Percentiles rank a stretch among this genome's conserved stretches.
phyloP scores from a whole-genome alignment of 2,797 vertebrate genomes.

The Sebastes cheni region DNA sequence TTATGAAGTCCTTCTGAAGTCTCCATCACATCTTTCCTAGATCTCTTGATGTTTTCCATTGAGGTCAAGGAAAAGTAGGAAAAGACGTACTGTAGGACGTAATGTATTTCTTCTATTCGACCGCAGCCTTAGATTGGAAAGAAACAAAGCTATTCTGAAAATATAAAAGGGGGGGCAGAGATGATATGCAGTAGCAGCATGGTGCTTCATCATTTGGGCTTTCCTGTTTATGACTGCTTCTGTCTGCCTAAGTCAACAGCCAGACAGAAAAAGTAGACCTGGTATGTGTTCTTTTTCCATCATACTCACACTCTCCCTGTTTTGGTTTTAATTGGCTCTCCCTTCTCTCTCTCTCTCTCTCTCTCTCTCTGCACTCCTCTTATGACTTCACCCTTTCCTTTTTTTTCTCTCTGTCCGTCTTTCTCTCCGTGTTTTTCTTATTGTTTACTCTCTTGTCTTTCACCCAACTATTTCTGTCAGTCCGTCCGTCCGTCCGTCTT shows the following conservation, averaged over 20 bases:
- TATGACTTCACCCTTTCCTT: not conserved
- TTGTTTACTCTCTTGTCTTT: slow-evolving; percentile 23
- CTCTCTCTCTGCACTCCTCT: slow-evolving; percentile 14
- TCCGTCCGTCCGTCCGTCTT: slow-evolving; percentile 37
- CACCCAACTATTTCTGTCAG: slow-evolving; percentile 30
- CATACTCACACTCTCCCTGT: slow-evolving; percentile 52
- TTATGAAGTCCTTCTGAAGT: not conserved
- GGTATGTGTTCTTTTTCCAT: slow-evolving; percentile 60
- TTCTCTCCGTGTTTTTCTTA: slow-evolving; percentile 7
- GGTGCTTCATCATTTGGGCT: slow-evolving; percentile 60
- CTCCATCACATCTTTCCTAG: not conserved
- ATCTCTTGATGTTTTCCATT: not conserved
- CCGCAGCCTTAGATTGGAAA: not conserved
- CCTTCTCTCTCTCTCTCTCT: slow-evolving; percentile 1
- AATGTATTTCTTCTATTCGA: rapidly evolving
- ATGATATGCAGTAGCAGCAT: slow-evolving; percentile 19
- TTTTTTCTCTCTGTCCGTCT: slow-evolving; percentile 17
- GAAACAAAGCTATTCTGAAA: not conserved
- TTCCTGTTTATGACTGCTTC: slow-evolving; percentile 71
- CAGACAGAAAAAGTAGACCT: slow-evolving; percentile 57
- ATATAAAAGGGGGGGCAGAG: not conserved
- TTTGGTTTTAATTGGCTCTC: slow-evolving; percentile 68
- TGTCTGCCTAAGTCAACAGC: slow-evolving; percentile 67
- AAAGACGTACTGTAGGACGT: not conserved
- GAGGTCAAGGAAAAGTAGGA: not conserved